Evolutionary conservation across 1,140 invertebrate species (phyloP).

Genomic region (Trichomalopsis sarcophagae): DNA sequence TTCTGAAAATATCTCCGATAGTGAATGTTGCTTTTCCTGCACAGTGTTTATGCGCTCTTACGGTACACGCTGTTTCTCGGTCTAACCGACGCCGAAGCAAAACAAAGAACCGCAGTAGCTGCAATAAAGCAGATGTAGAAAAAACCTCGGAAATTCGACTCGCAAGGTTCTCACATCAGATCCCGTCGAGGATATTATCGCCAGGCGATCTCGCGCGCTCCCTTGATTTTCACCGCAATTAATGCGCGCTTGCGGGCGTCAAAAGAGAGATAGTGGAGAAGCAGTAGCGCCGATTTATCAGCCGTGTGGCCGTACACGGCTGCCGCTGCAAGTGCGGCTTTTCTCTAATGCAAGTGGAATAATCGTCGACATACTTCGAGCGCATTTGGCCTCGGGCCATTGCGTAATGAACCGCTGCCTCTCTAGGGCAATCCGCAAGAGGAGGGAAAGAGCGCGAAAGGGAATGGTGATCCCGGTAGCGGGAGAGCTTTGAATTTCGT

Average conservation of each 20-base stretch:
- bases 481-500: background rate
- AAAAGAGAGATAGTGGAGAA: background rate
- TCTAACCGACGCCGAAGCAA: too few relatives aligned
- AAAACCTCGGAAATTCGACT: too few relatives aligned
- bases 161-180: too few relatives aligned
- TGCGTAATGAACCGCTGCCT: background rate
- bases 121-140: too few relatives aligned
- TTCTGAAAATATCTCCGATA: too few relatives aligned
- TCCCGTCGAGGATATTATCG: background rate
- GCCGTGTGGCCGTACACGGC: background rate
- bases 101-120: too few relatives aligned
- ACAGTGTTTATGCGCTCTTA: too few relatives aligned
- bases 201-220: background rate
- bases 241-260: constrained; percentile 3
- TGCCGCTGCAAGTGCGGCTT: background rate
- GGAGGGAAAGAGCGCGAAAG: background rate
- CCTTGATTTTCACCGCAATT: constrained; percentile 22
- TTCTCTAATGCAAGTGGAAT: constrained; percentile 43
- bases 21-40: too few relatives aligned
- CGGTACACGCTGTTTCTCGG: too few relatives aligned
- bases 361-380: constrained; percentile 45
- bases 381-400: constrained; percentile 8
- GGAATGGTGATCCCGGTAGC: background rate
- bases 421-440: background rate
- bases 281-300: constrained; percentile 16